Conservation (phyloP, 2,888 invertebrate species). For the Willowsia nigromaculata region DNA sequence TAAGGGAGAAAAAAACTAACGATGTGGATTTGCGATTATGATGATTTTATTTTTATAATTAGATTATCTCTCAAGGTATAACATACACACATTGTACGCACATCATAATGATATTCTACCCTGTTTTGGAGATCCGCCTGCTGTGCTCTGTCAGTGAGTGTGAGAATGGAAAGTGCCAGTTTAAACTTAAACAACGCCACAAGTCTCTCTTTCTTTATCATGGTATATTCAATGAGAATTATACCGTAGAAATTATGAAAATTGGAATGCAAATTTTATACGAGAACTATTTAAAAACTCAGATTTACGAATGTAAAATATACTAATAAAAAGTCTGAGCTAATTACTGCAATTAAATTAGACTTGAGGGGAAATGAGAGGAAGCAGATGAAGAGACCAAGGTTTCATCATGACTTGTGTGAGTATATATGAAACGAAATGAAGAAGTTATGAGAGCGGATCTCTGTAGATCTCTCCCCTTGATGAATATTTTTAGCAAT, state of each 20-base stretch:
- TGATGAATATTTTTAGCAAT: conserved; percentile 28
- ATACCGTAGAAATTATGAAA: conserved; percentile 17
- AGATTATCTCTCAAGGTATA: conserved; percentile 36
- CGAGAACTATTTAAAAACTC: neutral
- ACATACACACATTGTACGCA: neutral
- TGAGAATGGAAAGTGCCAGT: conserved; percentile 17
- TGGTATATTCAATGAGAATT: neutral
- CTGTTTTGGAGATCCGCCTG: neutral
- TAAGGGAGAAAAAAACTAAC: conserved; percentile 1
- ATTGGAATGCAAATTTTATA: conserved; percentile 32
- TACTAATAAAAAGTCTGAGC: neutral
- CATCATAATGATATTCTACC: neutral
- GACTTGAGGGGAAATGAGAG: conserved; percentile 5
- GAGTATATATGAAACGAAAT: neutral
- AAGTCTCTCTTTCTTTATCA: neutral
- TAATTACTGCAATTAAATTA: conserved; percentile 36
- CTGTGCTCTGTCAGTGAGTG: neutral
- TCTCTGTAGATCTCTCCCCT: conserved; percentile 2
- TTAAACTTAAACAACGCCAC: neutral
- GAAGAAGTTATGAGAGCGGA: conserved; percentile 66
- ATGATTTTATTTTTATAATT: conserved; percentile 7
- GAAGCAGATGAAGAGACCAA: neutral
- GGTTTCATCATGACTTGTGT: neutral
- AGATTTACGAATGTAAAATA: neutral
- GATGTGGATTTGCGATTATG: conserved; percentile 8